phyloP scores from a whole-genome alignment of 2,113 vertebrate species.

The Litocranius walleri region DNA sequence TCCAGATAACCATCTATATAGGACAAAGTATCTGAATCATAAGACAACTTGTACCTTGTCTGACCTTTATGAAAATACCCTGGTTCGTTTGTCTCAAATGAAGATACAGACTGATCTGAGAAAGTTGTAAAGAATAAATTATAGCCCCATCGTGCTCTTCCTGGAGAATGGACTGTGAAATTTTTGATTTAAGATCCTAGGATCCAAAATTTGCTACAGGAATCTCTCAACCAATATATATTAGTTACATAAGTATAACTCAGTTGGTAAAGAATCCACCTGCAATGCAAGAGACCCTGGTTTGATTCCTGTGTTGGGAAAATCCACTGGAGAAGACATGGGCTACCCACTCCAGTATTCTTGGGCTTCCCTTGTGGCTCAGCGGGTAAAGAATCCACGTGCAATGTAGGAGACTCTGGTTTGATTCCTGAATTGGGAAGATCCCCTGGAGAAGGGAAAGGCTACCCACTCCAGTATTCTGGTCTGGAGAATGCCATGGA shows the following conservation, averaged over 20 bases:
- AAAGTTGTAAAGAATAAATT: background rate
- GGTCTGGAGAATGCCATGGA: background rate
- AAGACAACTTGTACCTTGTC: background rate
- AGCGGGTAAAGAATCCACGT: background rate
- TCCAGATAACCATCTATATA: background rate
- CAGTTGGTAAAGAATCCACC: background rate
- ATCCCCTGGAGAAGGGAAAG: background rate
- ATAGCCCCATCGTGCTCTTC: background rate
- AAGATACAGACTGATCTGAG: background rate
- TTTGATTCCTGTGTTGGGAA: background rate
- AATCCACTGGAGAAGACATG: background rate
- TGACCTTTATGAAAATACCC: background rate
- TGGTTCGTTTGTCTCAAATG: background rate
- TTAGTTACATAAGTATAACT: background rate
- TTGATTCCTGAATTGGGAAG: background rate
- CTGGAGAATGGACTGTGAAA: background rate
- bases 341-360: background rate
- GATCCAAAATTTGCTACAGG: background rate
- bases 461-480: background rate
- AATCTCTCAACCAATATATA: background rate
- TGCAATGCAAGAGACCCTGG: background rate
- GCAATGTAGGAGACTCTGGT: accelerated
- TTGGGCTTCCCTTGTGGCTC: background rate
- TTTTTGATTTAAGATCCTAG: background rate
- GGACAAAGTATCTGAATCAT: background rate